phyloP scores from a whole-genome alignment of 2,888 invertebrate species.

The Volucella bombylans region DNA sequence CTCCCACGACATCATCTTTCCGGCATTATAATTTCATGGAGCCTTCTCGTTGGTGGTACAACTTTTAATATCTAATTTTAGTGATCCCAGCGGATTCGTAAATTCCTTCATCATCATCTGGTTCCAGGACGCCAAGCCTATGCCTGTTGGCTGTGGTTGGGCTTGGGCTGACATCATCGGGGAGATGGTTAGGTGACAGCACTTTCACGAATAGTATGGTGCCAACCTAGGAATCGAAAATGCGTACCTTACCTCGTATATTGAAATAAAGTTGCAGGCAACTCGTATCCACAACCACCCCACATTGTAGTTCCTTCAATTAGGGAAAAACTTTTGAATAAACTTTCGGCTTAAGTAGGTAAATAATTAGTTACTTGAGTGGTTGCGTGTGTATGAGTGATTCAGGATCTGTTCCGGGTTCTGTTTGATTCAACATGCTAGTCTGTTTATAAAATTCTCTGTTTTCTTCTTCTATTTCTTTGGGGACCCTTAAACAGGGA shows the following conservation, averaged over 20 bases:
- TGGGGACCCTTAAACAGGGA: constrained; percentile 23
- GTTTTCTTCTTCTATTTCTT: neutral
- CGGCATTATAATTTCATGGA: constrained; percentile 71
- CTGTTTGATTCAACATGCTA: constrained; percentile 30
- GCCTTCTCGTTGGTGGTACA: constrained; percentile 54
- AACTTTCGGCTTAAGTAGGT: constrained; percentile 67
- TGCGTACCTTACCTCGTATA: constrained; percentile 13
- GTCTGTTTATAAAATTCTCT: constrained; percentile 25
- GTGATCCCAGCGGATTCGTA: constrained; percentile 71
- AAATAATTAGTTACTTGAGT: constrained; percentile 60
- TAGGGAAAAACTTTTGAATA: constrained; percentile 67
- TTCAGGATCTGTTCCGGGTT: constrained; percentile 10
- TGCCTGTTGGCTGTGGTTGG: constrained; percentile 10
- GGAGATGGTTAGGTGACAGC: constrained; percentile 10
- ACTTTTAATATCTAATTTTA: constrained; percentile 73
- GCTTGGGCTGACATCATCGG: neutral
- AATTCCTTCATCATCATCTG: constrained; percentile 72
- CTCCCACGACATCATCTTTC: constrained; percentile 70
- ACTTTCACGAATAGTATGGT: constrained; percentile 36
- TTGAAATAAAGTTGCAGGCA: constrained; percentile 22
- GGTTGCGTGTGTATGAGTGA: constrained; percentile 12
- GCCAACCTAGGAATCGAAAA: constrained; percentile 54
- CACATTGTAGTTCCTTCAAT: constrained; percentile 60
- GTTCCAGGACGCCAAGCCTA: constrained; percentile 55
- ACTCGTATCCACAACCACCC: constrained; percentile 12